Conservation (phyloP, 1,140 invertebrate species). For the Drosophila oshimai region DNA sequence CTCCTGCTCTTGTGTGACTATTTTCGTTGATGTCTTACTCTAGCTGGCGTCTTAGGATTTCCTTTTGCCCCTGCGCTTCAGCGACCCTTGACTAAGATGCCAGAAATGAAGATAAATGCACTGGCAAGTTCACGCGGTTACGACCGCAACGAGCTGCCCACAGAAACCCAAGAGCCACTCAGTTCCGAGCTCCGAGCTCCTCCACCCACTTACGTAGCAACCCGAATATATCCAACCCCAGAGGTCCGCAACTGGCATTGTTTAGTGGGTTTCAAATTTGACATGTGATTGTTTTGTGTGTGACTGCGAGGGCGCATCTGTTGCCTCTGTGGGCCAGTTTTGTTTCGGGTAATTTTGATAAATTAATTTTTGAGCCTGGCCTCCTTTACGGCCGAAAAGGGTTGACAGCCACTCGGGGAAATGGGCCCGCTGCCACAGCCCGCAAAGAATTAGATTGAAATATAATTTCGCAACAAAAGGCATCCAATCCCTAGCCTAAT, state of each 20-base stretch:
- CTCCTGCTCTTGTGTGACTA: slow-evolving; percentile 54
- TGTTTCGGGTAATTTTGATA: slow-evolving; percentile 70
- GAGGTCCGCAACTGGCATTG: slow-evolving; percentile 45
- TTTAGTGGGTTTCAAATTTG: slow-evolving; percentile 78
- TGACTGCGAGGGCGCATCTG: slow-evolving; percentile 50
- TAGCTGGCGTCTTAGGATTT: slow-evolving; percentile 46
- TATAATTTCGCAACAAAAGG: slow-evolving; percentile 65
- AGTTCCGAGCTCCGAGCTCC: too few relatives aligned
- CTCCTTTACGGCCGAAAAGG: slow-evolving; percentile 48
- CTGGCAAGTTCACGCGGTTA: slow-evolving; percentile 72
- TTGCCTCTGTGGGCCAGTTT: slow-evolving; percentile 23
- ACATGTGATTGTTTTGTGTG: slow-evolving; percentile 75
- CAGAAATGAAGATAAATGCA: slow-evolving; percentile 79
- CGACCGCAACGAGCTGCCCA: slow-evolving; percentile 68
- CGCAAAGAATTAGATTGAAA: slow-evolving; percentile 64
- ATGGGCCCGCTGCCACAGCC: neutral
- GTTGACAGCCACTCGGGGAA: slow-evolving; percentile 74
- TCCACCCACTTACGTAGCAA: slow-evolving; percentile 8
- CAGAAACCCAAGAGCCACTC: slow-evolving; percentile 38
- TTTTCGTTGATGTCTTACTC: slow-evolving; percentile 66
- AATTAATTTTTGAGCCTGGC: slow-evolving; percentile 74
- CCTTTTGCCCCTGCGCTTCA: slow-evolving; percentile 30
- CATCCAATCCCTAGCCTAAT: slow-evolving; percentile 12
- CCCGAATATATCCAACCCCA: slow-evolving; percentile 13
- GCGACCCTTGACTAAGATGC: slow-evolving; percentile 52